Percentiles rank a stretch among this genome's conserved stretches.
Evolutionary conservation across 2,888 invertebrate genomes (phyloP).

Genomic region (Sylvicola fuscatus): DNA sequence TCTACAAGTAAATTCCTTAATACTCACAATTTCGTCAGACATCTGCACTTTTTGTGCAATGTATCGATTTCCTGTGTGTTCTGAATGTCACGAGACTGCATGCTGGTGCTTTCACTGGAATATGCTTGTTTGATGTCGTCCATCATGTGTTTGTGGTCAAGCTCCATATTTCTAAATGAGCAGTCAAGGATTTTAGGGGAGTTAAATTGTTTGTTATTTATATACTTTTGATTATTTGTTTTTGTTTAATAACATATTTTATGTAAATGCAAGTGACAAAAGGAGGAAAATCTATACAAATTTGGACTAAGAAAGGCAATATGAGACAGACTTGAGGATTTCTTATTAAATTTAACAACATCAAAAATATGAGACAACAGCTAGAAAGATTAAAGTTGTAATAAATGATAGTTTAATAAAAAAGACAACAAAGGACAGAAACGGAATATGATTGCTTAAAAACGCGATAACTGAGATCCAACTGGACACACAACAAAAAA

Average conservation of each 20-base stretch:
- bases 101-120: conserved; percentile 20
- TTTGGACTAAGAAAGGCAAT: too few relatives aligned
- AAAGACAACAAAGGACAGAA: too few relatives aligned
- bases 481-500: too few relatives aligned
- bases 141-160: conserved; percentile 21
- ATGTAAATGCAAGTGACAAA: conserved; percentile 1
- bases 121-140: conserved; percentile 24
- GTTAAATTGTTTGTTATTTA: conserved; percentile 1
- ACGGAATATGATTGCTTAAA: too few relatives aligned
- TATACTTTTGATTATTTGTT: conserved; percentile 1
- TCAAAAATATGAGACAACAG: too few relatives aligned
- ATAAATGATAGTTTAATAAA: too few relatives aligned
- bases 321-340: too few relatives aligned
- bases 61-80: conserved; percentile 33
- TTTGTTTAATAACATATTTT: conserved; percentile 1
- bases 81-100: conserved; percentile 27
- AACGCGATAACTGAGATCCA: too few relatives aligned
- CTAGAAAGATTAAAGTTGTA: too few relatives aligned
- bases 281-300: neutral
- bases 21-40: conserved; percentile 34
- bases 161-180: conserved; percentile 27
- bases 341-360: too few relatives aligned
- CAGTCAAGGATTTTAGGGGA: neutral
- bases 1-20: neutral
- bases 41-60: conserved; percentile 32